Evolutionary conservation across 1,140 invertebrate species (phyloP).

Genomic region (Andrena cerasifolii): DNA sequence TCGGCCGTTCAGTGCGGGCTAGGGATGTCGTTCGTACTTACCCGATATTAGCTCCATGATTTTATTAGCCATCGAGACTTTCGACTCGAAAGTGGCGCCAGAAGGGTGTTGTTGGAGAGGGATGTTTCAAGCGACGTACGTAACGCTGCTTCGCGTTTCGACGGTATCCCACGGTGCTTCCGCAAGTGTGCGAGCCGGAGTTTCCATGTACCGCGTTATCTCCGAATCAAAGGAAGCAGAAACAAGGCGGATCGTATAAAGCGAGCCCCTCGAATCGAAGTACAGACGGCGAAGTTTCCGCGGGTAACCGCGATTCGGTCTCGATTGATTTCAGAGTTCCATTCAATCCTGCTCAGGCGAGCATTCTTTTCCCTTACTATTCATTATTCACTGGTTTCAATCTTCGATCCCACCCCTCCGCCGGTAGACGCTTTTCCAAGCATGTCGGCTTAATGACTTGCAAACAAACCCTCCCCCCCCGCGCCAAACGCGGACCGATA

Average conservation of each 20-base stretch:
- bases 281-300: slow-evolving; percentile 68
- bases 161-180: too few relatives aligned
- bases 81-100: too few relatives aligned
- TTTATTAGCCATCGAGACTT: too few relatives aligned
- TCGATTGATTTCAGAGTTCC: slow-evolving; percentile 72
- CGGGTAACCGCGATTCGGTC: slow-evolving; percentile 62
- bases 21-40: too few relatives aligned
- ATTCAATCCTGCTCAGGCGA: slow-evolving; percentile 57
- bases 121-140: too few relatives aligned
- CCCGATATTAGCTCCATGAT: too few relatives aligned
- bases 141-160: too few relatives aligned
- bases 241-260: slow-evolving; percentile 51
- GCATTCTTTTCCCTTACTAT: slow-evolving; percentile 66
- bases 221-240: slow-evolving; percentile 27
- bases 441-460: slow-evolving; percentile 70
- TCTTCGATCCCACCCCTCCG: slow-evolving; percentile 41
- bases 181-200: slow-evolving; percentile 13
- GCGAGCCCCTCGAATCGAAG: slow-evolving; percentile 49
- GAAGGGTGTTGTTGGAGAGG: too few relatives aligned
- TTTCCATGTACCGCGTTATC: slow-evolving; percentile 26
- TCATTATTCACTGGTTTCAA: slow-evolving; percentile 68
- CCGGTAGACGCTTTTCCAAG: neutral
- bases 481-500: slow-evolving; percentile 30
- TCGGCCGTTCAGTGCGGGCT: too few relatives aligned
- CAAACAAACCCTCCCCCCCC: slow-evolving; percentile 65